Conservation (phyloP, 2,113 vertebrate species). For the Passer montanus region DNA sequence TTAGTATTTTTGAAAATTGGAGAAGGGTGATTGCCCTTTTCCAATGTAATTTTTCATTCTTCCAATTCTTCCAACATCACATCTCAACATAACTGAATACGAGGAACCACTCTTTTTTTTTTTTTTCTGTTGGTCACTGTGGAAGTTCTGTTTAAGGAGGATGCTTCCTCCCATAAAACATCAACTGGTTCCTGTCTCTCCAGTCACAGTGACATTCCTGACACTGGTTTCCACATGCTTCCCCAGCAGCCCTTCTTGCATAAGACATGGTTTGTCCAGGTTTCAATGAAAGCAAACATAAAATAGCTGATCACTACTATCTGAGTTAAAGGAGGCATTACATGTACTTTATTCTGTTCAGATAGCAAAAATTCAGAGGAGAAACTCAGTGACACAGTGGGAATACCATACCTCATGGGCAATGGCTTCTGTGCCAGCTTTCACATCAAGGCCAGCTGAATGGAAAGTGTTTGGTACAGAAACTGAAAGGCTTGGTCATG, state of each 20-base stretch:
- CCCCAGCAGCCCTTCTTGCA: neutral
- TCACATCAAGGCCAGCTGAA: neutral
- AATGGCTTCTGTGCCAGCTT: neutral
- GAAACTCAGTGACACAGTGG: neutral
- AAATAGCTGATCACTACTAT: neutral
- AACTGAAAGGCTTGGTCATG: neutral
- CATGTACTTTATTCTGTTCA: neutral
- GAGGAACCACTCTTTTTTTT: neutral
- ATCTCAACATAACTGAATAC: neutral
- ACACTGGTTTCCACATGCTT: neutral
- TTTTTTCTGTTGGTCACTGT: neutral
- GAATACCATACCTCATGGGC: neutral
- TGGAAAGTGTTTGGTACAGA: neutral
- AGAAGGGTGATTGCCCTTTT: neutral
- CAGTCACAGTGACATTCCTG: neutral
- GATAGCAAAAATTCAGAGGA: neutral
- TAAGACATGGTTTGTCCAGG: neutral
- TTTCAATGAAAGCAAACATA: neutral
- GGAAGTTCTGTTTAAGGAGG: neutral
- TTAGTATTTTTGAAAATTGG: neutral
- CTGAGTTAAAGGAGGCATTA: neutral
- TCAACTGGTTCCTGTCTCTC: neutral
- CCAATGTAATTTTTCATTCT: neutral
- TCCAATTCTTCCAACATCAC: neutral
- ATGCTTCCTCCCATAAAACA: neutral